phyloP scores from a whole-genome alignment of 1,140 invertebrate genomes.

The Ruditapes philippinarum region DNA sequence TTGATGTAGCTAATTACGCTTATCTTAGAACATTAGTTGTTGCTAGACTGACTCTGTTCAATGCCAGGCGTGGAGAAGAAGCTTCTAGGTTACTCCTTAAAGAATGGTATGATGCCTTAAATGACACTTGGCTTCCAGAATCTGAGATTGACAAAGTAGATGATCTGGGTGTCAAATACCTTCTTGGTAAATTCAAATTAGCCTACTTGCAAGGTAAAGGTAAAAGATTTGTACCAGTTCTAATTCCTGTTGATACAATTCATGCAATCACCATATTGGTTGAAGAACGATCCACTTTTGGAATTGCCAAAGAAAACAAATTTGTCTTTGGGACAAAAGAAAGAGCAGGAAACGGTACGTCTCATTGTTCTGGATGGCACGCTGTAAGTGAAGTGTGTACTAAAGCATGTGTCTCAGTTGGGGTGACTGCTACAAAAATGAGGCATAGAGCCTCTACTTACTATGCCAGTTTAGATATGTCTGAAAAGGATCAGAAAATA shows the following conservation, averaged over 20 bases:
- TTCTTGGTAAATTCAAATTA: conserved; percentile 52
- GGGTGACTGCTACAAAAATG: conserved; percentile 51
- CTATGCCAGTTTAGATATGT: conserved; percentile 59
- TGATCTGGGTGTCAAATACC: conserved; percentile 63
- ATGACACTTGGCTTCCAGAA: conserved; percentile 42
- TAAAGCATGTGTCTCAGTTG: conserved; percentile 9
- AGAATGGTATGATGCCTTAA: conserved; percentile 50
- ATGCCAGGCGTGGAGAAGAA: conserved; percentile 64
- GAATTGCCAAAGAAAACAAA: conserved; percentile 26
- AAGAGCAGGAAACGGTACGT: neutral
- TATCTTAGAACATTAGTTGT: conserved; percentile 62
- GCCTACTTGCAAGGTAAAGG: conserved; percentile 58
- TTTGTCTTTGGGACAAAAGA: conserved; percentile 61
- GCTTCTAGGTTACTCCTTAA: conserved; percentile 26
- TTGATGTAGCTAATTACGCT: conserved; percentile 16
- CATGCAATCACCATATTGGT: conserved; percentile 42
- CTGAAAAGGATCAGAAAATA: conserved; percentile 4
- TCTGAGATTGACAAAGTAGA: conserved; percentile 45
- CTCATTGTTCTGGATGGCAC: conserved; percentile 64
- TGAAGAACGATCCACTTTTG: conserved; percentile 49
- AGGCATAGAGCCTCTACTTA: conserved; percentile 60
- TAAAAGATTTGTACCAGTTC: conserved; percentile 64
- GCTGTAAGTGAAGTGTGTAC: conserved; percentile 49
- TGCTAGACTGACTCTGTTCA: conserved; percentile 60
- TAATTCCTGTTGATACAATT: conserved; percentile 54